Evolutionary conservation across 2,113 vertebrate species (phyloP), one percentile per base, ranked within the genome.

Genomic region (Salvelinus fontinalis): DNA sequence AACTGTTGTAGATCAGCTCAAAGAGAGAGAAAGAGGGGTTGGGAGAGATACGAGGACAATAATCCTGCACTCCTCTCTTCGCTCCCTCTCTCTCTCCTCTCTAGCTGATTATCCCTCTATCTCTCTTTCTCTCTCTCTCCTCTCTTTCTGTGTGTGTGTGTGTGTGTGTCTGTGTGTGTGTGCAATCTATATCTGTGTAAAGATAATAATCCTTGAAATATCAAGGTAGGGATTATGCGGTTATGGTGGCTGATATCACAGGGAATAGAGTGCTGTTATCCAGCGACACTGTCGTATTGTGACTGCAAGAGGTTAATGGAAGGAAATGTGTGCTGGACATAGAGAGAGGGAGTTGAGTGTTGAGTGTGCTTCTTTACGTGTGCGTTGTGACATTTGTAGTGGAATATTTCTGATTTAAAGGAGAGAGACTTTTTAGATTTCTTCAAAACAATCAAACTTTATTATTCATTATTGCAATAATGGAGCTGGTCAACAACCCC

Each of bases 1-100:
- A 3, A 51, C 49, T 18, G 72, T 83, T 83, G 87, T 91, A 84
- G 82, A 90, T 91, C 86, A 89, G 80, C 79, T 90, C 77, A 88
- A 85, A 88, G 16, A 84, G 78, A 80, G 71, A 77, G 79, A 29
- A 5, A 18, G 68, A 71, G 49, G 84, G 27, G 54, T 74, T 54
- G 77, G 65, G 59, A 78, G 75, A 78, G 29, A 49, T 14, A 48
- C 13, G 39, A 54, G 64, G 49, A 59, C 31, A 75, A 34, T 27
- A 16, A 74, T 66, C 64, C 26, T 27, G 20, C 8, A n/a, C 64
- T 14, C 64, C n/a, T 26, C 22, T 16, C 8, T 12, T 66, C 24
- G 3, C 60, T 26, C 6, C n/a, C 8, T 66, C 64, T 66, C 64
- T 66, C 12, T 29, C 22, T 11, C 11, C 26, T 11, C 24, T 66